Evolutionary conservation across 1,140 invertebrate species (phyloP), one percentile per base, ranked within the genome.

Genomic region (Vollenhovia emeryi): DNA sequence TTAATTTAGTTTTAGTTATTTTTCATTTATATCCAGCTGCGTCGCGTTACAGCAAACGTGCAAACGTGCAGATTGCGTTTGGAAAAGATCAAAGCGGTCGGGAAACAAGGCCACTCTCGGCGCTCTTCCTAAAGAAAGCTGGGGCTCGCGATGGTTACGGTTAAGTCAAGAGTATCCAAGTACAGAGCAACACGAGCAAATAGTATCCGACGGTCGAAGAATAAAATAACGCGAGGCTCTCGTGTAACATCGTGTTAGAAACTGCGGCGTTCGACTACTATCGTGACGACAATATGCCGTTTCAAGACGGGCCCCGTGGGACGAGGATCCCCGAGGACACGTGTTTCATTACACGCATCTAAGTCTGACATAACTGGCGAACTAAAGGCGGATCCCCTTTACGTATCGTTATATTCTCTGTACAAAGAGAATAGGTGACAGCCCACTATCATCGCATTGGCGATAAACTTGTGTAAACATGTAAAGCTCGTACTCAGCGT

Each of bases 141-240:
- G 76, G n/a, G n/a, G 30, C 27, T n/a, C 9, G 60, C 33, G 60
- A 79, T 33, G 50, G 86, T 48, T 36, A 52, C 66, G 48, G 64
- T 87, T 71, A 85, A 89, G 84, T 76, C 74, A 73, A 88, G 86
- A 71, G 83, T 85, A 85, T 88, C 84, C 48, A 52, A 85, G 74
- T 68, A 43, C 50, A 33, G n/a, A n/a, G 69, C 18, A 62, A 59
- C 50, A 27, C 40, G n/a, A 57, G 30, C 36, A 40, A 33, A 52
- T 40, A 13, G 24, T 8, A 82, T 55, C 62, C 43, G 43, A 8
- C 48, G 76, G 33, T 5, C 15, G 36, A 33, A 43, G 40, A 71
- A 82, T 73, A 45, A 73, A 82, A 71, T 73, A 71, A 52, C 15
- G 15, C 33, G 50, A 57, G 24, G 13, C 50, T 57, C n/a, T n/a